These are phyloP conservation scores for Indri indri DNA, from an alignment of 2,113 vertebrate species.

Conservation along the genomic window DNA sequence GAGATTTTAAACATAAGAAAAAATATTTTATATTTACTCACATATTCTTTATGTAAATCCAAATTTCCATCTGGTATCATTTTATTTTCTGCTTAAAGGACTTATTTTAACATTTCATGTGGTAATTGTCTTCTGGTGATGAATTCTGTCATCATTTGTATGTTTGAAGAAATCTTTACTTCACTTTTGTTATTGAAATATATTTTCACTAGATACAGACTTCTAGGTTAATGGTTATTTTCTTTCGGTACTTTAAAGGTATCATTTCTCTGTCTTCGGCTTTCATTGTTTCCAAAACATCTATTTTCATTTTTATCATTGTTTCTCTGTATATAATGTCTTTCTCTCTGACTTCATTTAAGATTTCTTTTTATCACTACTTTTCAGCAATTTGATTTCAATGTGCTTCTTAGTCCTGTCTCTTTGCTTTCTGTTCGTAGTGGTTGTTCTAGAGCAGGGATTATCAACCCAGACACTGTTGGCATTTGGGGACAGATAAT, in stretches of 20 bases:
- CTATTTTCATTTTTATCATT: not conserved
- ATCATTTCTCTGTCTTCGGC: not conserved
- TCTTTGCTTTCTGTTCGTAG: not conserved
- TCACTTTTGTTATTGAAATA: not conserved
- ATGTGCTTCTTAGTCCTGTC: not conserved
- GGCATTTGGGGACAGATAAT: not conserved
- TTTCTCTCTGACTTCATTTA: not conserved
- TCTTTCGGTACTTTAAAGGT: not conserved
- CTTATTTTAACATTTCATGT: constrained; percentile 30
- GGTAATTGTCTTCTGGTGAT: not conserved
- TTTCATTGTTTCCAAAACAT: not conserved
- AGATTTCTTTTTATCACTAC: not conserved
- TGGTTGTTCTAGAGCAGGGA: not conserved
- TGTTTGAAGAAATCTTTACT: not conserved
- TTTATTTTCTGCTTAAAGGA: constrained; percentile 42
- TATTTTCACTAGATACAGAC: not conserved
- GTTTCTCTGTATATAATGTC: not conserved
- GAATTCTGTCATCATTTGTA: constrained; percentile 5
- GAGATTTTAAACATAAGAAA: constrained; percentile 21
- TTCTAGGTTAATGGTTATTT: not conserved
- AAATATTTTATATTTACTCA: constrained; percentile 4
- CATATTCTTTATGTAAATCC: constrained; percentile 34
- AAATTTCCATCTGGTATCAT: constrained; percentile 26
- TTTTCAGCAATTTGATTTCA: not conserved
- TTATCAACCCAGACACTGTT: not conserved